phyloP scores from a whole-genome alignment of 1,140 invertebrate genomes.

The Trialeurodes vaporariorum region DNA sequence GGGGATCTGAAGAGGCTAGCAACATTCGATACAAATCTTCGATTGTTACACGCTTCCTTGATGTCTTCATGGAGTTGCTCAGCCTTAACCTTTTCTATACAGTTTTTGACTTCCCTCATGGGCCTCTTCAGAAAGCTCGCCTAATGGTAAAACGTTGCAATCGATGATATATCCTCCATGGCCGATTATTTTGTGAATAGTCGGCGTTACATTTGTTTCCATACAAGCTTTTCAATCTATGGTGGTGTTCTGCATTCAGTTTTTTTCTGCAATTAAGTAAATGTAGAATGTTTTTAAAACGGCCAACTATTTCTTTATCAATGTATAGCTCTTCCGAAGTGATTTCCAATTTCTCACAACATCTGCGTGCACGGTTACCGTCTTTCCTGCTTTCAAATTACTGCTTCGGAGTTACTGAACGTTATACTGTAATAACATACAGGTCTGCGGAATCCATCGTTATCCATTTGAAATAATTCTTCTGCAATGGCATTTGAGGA shows the following conservation, averaged over 20 bases:
- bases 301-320: too few species aligned
- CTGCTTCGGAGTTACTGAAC: constrained; percentile 28
- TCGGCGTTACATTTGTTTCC: neutral
- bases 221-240: neutral
- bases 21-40: too few species aligned
- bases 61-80: neutral
- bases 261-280: too few species aligned
- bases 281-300: too few species aligned
- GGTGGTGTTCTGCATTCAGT: too few species aligned
- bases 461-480: too few species aligned
- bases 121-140: neutral
- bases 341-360: constrained; percentile 27
- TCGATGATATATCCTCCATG: neutral
- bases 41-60: too few species aligned
- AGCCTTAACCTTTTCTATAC: neutral
- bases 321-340: constrained; percentile 26
- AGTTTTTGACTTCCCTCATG: neutral
- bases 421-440: too few species aligned
- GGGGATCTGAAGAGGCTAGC: too few species aligned
- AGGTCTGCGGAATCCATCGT: too few species aligned
- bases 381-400: constrained; percentile 32
- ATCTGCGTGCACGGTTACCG: constrained; percentile 32
- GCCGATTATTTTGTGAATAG: neutral
- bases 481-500: too few species aligned
- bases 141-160: neutral